A percentile compares a stretch with the other conserved stretches of the same genome.
These are phyloP conservation scores for Equus przewalskii DNA, from an alignment of 2,113 vertebrate species.

Conservation along the genomic window DNA sequence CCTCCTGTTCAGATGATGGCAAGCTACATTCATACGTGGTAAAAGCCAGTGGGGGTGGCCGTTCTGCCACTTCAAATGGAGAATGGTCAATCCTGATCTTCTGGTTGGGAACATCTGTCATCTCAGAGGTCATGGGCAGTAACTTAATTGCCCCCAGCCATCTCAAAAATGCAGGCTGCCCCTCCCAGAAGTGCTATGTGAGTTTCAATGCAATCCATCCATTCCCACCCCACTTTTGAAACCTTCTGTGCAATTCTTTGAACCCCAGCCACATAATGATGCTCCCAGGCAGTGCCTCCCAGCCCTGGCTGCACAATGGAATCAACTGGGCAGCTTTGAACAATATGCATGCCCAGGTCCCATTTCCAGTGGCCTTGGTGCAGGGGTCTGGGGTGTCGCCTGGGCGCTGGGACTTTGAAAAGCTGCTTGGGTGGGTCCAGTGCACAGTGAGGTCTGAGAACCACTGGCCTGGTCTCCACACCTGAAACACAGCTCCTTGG, in stretches of 20 bases:
- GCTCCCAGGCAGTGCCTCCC: not conserved
- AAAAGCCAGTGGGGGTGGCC: not conserved
- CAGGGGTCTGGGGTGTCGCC: not conserved
- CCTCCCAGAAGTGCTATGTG: not conserved
- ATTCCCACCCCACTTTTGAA: not conserved
- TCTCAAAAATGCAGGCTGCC: not conserved
- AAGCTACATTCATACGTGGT: not conserved
- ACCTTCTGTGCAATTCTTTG: not conserved
- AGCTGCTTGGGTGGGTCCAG: not conserved
- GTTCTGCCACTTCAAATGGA: not conserved
- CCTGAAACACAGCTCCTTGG: not conserved
- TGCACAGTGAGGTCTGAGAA: not conserved
- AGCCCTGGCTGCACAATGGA: not conserved
- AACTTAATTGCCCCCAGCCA: not conserved
- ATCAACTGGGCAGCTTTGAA: not conserved
- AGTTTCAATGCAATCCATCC: not conserved
- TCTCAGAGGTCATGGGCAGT: not conserved
- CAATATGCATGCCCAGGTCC: rapidly evolving
- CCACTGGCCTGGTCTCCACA: not conserved
- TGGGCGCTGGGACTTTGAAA: not conserved
- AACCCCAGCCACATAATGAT: rapidly evolving
- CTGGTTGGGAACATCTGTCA: not conserved
- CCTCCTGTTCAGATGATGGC: not conserved
- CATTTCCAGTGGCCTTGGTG: not conserved
- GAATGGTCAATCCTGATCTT: not conserved